These are phyloP conservation scores for Galemys pyrenaicus DNA, from an alignment of 2,113 vertebrate genomes.

Conservation along the genomic window DNA sequence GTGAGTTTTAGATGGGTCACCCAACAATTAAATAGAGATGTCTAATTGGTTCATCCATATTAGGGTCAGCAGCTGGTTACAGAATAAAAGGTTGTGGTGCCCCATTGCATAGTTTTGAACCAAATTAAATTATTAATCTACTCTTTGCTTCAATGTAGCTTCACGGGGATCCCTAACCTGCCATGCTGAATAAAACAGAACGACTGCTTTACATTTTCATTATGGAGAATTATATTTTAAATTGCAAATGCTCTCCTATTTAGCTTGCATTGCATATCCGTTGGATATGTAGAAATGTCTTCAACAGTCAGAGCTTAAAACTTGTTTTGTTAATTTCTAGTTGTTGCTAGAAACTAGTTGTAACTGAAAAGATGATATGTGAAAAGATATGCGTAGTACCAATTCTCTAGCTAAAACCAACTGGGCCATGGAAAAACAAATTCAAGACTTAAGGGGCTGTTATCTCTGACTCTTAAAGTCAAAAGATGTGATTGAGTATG, in stretches of 20 bases:
- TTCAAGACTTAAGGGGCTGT: not conserved
- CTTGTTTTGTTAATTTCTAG: conserved; percentile 80
- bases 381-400: conserved; percentile 34
- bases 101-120: conserved; percentile 89
- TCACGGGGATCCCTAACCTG: conserved; percentile 98
- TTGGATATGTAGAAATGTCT: conserved; percentile 75
- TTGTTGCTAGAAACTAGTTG: conserved; percentile 42
- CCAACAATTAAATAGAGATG: conserved; percentile 95
- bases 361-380: conserved; percentile 24
- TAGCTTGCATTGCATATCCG: conserved; percentile 74
- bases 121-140: conserved; percentile 99
- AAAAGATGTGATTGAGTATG: conserved; percentile 45
- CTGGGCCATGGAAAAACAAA: conserved; percentile 39
- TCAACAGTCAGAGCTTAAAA: conserved; percentile 73
- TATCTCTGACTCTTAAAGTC: conserved; percentile 13
- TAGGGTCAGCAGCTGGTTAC: conserved; percentile 95
- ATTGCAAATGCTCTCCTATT: conserved; percentile 94
- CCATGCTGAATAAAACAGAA: conserved; percentile 98
- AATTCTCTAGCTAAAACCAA: conserved; percentile 25
- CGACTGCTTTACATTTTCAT: conserved; percentile 99
- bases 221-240: conserved; percentile 97
- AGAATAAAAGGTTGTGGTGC: conserved; percentile 86
- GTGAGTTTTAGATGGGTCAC: conserved; percentile 87
- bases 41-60: conserved; percentile 95
- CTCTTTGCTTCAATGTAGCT: conserved; percentile 94